These are phyloP conservation scores for Gobius niger DNA, from an alignment of 2,113 vertebrate genomes.

Conservation along the genomic window DNA sequence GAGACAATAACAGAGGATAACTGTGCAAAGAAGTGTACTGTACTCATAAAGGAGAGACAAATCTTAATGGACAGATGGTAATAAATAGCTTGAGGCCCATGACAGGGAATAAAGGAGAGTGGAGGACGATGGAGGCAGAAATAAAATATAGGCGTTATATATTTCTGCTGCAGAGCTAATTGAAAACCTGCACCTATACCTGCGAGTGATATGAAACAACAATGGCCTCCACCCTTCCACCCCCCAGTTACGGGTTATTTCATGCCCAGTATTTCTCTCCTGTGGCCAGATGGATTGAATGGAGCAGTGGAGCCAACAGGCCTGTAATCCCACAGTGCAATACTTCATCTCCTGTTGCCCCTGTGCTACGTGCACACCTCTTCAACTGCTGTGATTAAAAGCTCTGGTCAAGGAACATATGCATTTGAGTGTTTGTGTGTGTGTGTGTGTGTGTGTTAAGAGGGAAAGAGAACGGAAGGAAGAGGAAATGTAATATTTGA, in stretches of 20 bases:
- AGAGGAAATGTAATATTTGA: slow-evolving; percentile 5
- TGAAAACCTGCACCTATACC: background rate
- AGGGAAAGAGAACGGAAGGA: background rate
- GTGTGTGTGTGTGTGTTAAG: background rate
- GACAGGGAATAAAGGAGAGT: background rate
- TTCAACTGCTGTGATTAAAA: slow-evolving; percentile 28
- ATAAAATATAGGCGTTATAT: background rate
- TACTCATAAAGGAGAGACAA: background rate
- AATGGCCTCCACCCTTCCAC: slow-evolving; percentile 27
- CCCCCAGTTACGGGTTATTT: slow-evolving; percentile 34
- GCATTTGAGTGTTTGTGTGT: slow-evolving; percentile 4
- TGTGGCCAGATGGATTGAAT: slow-evolving; percentile 38
- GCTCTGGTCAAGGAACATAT: slow-evolving; percentile 12
- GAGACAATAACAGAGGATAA: background rate
- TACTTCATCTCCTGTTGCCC: slow-evolving; percentile 32
- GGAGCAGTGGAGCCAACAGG: slow-evolving; percentile 39
- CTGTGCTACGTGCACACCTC: slow-evolving; percentile 19
- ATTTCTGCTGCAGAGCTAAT: background rate
- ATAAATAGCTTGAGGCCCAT: background rate
- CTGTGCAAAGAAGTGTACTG: background rate
- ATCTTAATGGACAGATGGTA: background rate
- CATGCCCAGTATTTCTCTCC: slow-evolving; percentile 36
- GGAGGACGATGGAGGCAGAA: background rate
- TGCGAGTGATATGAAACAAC: background rate
- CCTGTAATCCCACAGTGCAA: slow-evolving; percentile 46